Base-by-base conservation (phyloP, 2,797 vertebrate genomes). In the Lepus townsendii region DNA sequence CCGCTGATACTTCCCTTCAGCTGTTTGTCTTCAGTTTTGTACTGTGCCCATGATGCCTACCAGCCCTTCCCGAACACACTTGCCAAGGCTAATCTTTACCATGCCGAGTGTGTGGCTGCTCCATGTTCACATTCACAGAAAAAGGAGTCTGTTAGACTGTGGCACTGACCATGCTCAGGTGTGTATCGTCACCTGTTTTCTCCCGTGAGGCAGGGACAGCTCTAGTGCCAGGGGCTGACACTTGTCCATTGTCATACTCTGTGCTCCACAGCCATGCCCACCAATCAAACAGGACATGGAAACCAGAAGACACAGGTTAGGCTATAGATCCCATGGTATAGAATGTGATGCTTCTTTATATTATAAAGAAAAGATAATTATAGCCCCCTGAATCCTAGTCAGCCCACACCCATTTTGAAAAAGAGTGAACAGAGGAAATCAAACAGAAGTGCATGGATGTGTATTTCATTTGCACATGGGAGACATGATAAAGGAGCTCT, bases 61-160 rank as follows among this genome's bases (percentile, higher is more conserved):
- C 50, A 54, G 10, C 63, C 0, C 20, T 62, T n/a, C 35, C 62
- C 1, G 2, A 47, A n/a, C 7, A n/a, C 42, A 42, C 42, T 42
- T 42, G 42, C 42, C 42, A 8, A 42, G 42, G 42, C 42, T 42
- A 9, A 42, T 42, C 42, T 42, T 42, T 42, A 42, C 42, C 42
- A 42, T 42, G 42, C 42, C 42, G 42, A 42, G 42, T 42, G 42
- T 8, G 42, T 42, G 7, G 3, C 24, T 4, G 2, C n/a, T 11
- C 68, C 7, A 4, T 20, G 10, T 42, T 35, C 7, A 3, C 32
- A 4, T 7, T 66, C 42, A 10, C 19, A 26, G 52, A 30, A 78
- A 69, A 7, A 9, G 0, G 35, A 0, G 0, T 16, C 12, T 57
- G 14, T 14, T 20, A 2, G 10, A 27, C 24, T 0, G 4, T 2